A percentile compares a stretch with the other conserved stretches of the same genome.
phyloP scores from a whole-genome alignment of 2,888 invertebrate species.

The Chalcis sispes region DNA sequence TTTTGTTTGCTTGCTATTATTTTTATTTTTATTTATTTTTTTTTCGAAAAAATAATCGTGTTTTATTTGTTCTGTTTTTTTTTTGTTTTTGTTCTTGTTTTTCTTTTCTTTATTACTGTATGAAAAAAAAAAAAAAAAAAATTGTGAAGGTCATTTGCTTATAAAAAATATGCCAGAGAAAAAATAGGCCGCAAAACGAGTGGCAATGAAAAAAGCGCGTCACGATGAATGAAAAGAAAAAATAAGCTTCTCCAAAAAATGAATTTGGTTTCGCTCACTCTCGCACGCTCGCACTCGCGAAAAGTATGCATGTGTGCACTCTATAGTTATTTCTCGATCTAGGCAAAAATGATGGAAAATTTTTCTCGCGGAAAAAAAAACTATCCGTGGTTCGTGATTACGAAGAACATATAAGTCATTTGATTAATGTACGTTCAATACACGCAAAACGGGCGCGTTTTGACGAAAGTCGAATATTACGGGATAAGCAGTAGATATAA shows the following conservation, averaged over 20 bases:
- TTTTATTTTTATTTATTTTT: not conserved
- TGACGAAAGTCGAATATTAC: no score
- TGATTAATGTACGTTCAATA: no score
- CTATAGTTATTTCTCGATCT: slow-evolving; percentile 23
- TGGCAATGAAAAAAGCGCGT: slow-evolving; percentile 7
- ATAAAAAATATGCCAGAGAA: slow-evolving; percentile 57
- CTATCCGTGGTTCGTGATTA: no score
- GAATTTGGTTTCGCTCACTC: slow-evolving; percentile 56
- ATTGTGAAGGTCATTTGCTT: slow-evolving; percentile 1
- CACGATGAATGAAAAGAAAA: slow-evolving; percentile 56
- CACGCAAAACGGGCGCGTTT: no score
- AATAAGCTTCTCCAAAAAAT: slow-evolving; percentile 57
- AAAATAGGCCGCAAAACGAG: slow-evolving; percentile 47
- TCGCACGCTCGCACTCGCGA: slow-evolving; percentile 52
- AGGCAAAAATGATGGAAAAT: slow-evolving; percentile 4
- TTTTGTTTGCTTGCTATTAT: slow-evolving; percentile 55
- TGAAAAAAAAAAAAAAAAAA: slow-evolving; percentile 41
- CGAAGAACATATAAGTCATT: no score
- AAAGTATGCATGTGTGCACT: slow-evolving; percentile 2
- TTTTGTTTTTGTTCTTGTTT: slow-evolving; percentile 24
- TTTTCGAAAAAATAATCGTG: slow-evolving; percentile 12
- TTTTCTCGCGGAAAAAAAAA: slow-evolving; percentile 3
- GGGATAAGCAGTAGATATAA: no score
- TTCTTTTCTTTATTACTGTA: not conserved
- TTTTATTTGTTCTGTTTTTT: slow-evolving; percentile 62